Percentiles rank a stretch among this genome's conserved stretches.
Evolutionary conservation across 1,140 invertebrate species (phyloP).

Genomic region (Hycleus phaleratus): DNA sequence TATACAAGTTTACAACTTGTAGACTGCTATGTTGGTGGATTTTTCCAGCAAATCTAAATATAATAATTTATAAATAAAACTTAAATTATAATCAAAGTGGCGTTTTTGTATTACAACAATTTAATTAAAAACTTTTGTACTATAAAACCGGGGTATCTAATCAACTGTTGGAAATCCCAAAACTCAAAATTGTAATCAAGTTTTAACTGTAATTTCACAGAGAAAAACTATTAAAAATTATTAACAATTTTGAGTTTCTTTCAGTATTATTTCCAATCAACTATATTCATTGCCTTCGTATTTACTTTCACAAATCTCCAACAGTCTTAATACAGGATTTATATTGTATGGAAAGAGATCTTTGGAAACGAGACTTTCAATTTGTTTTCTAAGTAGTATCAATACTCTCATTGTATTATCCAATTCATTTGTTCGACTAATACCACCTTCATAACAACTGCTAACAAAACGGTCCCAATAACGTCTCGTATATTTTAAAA

Average conservation of each 20-base stretch:
- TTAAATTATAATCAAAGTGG: background rate
- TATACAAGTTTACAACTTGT: too few relatives aligned
- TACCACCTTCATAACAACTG: constrained; percentile 53
- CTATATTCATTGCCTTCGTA: constrained; percentile 66
- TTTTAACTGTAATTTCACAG: too few relatives aligned
- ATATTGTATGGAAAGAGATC: constrained; percentile 86
- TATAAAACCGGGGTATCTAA: constrained; percentile 3
- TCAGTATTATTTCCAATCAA: constrained; percentile 36
- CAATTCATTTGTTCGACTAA: constrained; percentile 50
- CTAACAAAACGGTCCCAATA: constrained; percentile 79
- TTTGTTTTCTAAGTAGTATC: constrained; percentile 68
- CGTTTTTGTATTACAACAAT: background rate
- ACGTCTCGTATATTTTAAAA: constrained; percentile 75
- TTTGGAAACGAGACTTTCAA: constrained; percentile 72
- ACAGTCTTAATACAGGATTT: constrained; percentile 71
- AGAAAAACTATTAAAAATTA: background rate
- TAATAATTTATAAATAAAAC: background rate
- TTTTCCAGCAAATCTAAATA: too few relatives aligned
- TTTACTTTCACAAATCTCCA: constrained; percentile 77
- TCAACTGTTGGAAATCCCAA: too few relatives aligned
- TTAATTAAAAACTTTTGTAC: constrained; percentile 11
- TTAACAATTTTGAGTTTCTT: too few relatives aligned
- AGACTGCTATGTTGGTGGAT: too few relatives aligned
- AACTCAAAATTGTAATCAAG: too few relatives aligned
- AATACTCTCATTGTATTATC: constrained; percentile 78